Conservation (phyloP, 53 echinoderm and acorn worm genomes). For the Hippasteria phrygiana region DNA sequence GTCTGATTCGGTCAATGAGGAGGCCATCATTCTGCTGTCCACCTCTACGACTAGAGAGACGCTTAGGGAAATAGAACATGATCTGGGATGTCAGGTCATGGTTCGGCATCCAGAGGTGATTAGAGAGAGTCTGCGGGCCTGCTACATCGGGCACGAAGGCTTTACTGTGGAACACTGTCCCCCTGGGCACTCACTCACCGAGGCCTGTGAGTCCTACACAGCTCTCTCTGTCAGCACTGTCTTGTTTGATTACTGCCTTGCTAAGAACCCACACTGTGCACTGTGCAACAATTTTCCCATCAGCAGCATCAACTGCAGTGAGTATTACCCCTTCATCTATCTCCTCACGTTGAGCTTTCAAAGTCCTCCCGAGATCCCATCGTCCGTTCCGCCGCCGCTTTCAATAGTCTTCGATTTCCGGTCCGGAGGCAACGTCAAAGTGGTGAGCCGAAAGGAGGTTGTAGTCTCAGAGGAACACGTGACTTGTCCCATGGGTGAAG, state of each 20-base stretch:
- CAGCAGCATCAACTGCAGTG: background rate
- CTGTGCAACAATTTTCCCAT: background rate
- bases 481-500: slow-evolving; percentile 11
- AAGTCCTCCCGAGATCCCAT: too few relatives aligned
- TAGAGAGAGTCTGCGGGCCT: background rate
- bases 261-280: slow-evolving; percentile 31
- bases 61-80: background rate
- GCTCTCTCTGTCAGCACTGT: background rate
- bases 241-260: too few relatives aligned
- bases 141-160: background rate
- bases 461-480: slow-evolving; percentile 22
- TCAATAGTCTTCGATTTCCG: slow-evolving; percentile 64
- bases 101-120: background rate
- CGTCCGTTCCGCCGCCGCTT: slow-evolving; percentile 15
- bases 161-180: background rate
- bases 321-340: slow-evolving; percentile 1
- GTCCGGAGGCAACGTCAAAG: slow-evolving; percentile 53
- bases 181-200: background rate
- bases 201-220: slow-evolving; percentile 37
- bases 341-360: too few relatives aligned
- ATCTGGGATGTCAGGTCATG: background rate
- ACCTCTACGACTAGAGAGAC: slow-evolving; percentile 21
- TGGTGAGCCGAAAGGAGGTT: slow-evolving; percentile 1
- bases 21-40: background rate
- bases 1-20: background rate